phyloP scores from a whole-genome alignment of 2,888 invertebrate species.

The Ormyrus nitidulus region DNA sequence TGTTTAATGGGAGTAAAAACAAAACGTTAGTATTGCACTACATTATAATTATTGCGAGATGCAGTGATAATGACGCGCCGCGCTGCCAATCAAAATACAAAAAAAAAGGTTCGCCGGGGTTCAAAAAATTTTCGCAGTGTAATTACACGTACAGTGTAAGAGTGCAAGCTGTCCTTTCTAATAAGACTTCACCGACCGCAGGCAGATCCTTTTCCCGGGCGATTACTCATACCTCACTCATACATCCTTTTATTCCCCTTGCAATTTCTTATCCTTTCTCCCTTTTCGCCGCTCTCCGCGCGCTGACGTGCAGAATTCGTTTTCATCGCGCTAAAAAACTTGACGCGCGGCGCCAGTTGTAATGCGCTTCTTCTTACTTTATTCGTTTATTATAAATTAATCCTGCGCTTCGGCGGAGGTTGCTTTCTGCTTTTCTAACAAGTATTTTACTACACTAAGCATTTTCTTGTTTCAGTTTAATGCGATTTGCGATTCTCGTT shows the following conservation, averaged over 20 bases:
- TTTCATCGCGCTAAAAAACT: constrained; percentile 21
- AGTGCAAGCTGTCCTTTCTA: constrained; percentile 21
- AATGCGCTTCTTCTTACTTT: constrained; percentile 9
- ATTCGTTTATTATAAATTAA: constrained; percentile 16
- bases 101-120: not conserved
- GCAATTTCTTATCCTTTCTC: constrained; percentile 1
- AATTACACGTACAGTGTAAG: constrained; percentile 18
- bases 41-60: no score
- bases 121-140: constrained; percentile 6
- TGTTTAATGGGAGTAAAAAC: no score
- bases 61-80: no score
- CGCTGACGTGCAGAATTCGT: constrained; percentile 25
- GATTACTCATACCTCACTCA: constrained; percentile 26
- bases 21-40: no score
- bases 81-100: not conserved
- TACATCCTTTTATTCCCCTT: not conserved
- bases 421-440: not conserved
- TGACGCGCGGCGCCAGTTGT: constrained; percentile 30
- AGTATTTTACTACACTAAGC: no score
- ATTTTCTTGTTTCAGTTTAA: no score
- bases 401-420: not conserved
- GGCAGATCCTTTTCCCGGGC: constrained; percentile 26
- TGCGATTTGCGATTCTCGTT: no score
- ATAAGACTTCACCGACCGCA: constrained; percentile 4
- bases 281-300: not conserved